Evolutionary conservation across 2,113 vertebrate species (phyloP).

Genomic region (Paraplagusia blochii): DNA sequence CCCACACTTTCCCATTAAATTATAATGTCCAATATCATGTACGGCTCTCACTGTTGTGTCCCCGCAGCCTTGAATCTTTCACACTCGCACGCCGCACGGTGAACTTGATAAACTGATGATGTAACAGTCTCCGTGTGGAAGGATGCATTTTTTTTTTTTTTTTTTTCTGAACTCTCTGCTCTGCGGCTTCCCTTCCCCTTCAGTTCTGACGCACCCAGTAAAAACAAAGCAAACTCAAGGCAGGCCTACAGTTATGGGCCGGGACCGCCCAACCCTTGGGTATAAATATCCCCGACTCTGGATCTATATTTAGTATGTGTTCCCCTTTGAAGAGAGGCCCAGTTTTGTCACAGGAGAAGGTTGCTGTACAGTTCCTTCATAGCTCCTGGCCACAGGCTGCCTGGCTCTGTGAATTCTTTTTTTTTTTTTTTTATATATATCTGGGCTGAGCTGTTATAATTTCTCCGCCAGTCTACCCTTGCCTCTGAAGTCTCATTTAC

Average conservation of each 20-base stretch:
- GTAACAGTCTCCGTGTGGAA: no score
- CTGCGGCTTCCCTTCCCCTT: conserved; percentile 50
- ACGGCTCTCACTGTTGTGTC: conserved; percentile 18
- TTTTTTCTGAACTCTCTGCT: conserved; percentile 12
- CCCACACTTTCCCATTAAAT: conserved; percentile 1
- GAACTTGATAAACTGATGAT: no score
- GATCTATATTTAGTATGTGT: conserved; percentile 61
- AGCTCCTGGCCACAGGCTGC: conserved; percentile 54
- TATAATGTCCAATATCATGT: conserved; percentile 8
- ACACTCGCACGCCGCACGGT: no score
- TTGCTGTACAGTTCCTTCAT: conserved; percentile 54
- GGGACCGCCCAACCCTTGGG: conserved; percentile 62
- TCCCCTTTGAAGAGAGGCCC: conserved; percentile 58
- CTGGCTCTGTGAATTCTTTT: no score
- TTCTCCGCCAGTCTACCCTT: conserved; percentile 56
- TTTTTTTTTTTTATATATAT: conserved; percentile 67
- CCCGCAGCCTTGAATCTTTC: neutral
- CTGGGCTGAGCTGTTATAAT: conserved; percentile 61
- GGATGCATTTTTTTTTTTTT: neutral
- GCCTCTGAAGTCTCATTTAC: conserved; percentile 70
- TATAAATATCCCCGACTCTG: conserved; percentile 65
- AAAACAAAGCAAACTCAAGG: conserved; percentile 65
- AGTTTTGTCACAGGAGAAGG: conserved; percentile 58
- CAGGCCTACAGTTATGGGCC: conserved; percentile 66
- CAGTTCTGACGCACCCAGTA: conserved; percentile 52